These are phyloP conservation scores for Halisarca cf. caerulea DNA, from an alignment of 37 sponge, comb jelly and placozoan genomes.

Conservation along the genomic window DNA sequence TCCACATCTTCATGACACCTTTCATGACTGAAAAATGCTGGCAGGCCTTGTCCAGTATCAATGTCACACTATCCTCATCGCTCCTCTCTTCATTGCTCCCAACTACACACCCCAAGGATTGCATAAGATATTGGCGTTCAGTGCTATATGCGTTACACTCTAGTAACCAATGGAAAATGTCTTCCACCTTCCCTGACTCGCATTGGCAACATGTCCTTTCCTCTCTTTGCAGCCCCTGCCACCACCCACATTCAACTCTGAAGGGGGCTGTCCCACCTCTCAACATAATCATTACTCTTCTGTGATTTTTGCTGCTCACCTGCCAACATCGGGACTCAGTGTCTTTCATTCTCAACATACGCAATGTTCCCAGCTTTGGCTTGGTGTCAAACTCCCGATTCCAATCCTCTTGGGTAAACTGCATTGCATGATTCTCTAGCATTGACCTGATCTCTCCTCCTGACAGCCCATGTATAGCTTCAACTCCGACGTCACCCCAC, in stretches of 20 bases:
- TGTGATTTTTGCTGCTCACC: neutral
- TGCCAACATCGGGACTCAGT: neutral
- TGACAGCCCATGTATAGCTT: neutral
- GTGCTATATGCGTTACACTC: neutral
- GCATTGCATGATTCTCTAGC: neutral
- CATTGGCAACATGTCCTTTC: neutral
- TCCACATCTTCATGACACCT: neutral
- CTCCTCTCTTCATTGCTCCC: neutral
- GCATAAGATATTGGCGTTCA: neutral
- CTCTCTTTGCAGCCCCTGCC: constrained; percentile 1
- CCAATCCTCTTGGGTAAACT: neutral
- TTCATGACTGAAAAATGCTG: neutral
- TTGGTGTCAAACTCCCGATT: constrained; percentile 7
- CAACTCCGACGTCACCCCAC: constrained; percentile 23
- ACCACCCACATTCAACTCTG: constrained; percentile 4
- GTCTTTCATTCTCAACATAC: neutral
- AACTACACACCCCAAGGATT: neutral
- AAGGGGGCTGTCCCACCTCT: constrained; percentile 33
- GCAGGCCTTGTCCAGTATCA: neutral
- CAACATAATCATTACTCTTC: neutral
- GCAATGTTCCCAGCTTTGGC: constrained; percentile 5
- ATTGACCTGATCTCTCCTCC: constrained; percentile 2
- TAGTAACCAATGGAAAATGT: neutral
- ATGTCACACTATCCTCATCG: neutral
- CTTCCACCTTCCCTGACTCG: neutral